Conservation (phyloP, 2,888 invertebrate species). For the Geotrupes spiniger region DNA sequence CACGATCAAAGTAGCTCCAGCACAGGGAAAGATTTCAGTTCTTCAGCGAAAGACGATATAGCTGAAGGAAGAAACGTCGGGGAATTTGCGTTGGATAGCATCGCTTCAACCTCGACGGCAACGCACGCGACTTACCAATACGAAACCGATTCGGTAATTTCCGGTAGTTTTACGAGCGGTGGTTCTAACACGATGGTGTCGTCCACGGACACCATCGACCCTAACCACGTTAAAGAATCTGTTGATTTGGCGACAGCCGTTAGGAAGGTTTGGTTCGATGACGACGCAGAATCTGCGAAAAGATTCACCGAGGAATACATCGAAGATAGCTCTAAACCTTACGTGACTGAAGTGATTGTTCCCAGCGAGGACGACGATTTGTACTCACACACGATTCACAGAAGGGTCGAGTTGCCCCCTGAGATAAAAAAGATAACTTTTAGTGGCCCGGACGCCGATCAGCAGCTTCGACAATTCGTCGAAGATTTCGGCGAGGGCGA, state of each 20-base stretch:
- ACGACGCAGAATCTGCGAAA: constrained; percentile 34
- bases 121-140: constrained; percentile 79
- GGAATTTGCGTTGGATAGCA: constrained; percentile 62
- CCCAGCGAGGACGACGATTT: constrained; percentile 48
- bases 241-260: constrained; percentile 49
- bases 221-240: constrained; percentile 52
- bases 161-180: constrained; percentile 78
- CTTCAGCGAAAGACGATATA: constrained; percentile 45
- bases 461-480: constrained; percentile 53
- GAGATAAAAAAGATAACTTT: constrained; percentile 55
- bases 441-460: constrained; percentile 54
- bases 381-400: constrained; percentile 52
- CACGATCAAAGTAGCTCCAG: constrained; percentile 52
- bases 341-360: constrained; percentile 53
- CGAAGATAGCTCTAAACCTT: constrained; percentile 45
- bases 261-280: constrained; percentile 53
- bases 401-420: constrained; percentile 53
- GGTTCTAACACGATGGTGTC: constrained; percentile 85
- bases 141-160: constrained; percentile 82
- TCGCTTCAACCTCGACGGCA: constrained; percentile 75
- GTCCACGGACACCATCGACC: constrained; percentile 68
- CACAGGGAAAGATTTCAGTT: constrained; percentile 52
- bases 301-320: constrained; percentile 40
- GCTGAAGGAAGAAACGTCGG: constrained; percentile 14
- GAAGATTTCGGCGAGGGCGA: constrained; percentile 55